A percentile compares a stretch with the other conserved stretches of the same genome.
These are phyloP conservation scores for Aphis craccivora DNA, from an alignment of 1,140 invertebrate genomes.

Conservation along the genomic window DNA sequence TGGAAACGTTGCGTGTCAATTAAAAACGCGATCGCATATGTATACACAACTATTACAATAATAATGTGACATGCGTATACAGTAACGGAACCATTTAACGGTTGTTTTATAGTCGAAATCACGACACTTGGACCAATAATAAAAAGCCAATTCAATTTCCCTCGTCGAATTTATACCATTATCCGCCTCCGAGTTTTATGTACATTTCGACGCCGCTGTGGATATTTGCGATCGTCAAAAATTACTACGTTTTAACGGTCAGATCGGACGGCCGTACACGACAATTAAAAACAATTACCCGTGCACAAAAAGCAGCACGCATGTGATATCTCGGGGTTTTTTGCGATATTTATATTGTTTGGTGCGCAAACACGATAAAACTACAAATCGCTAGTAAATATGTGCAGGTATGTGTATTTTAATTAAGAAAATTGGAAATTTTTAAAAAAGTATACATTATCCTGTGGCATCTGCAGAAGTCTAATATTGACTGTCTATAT, in stretches of 20 bases:
- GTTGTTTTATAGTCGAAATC: constrained; percentile 44
- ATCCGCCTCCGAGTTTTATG: constrained; percentile 33
- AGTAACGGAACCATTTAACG: constrained; percentile 38
- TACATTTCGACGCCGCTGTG: constrained; percentile 17
- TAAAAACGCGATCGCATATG: background rate
- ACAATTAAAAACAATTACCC: constrained; percentile 35
- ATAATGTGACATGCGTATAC: background rate
- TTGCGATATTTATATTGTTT: background rate
- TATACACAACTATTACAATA: background rate
- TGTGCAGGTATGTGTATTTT: no score
- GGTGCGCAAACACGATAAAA: background rate
- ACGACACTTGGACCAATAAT: constrained; percentile 48
- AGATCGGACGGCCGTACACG: background rate
- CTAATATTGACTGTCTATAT: no score
- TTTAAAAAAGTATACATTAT: no score
- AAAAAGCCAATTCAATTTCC: constrained; percentile 45
- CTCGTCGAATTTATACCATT: constrained; percentile 27
- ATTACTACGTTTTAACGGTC: constrained; percentile 10
- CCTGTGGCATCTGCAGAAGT: no score
- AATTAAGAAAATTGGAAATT: no score
- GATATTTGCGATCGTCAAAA: background rate
- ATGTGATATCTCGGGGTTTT: background rate
- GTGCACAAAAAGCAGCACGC: background rate
- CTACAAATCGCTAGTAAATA: no score
- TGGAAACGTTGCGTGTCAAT: constrained; percentile 26